Conservation (phyloP, 2,888 invertebrate genomes). For the Eugnorisma glareosa region DNA sequence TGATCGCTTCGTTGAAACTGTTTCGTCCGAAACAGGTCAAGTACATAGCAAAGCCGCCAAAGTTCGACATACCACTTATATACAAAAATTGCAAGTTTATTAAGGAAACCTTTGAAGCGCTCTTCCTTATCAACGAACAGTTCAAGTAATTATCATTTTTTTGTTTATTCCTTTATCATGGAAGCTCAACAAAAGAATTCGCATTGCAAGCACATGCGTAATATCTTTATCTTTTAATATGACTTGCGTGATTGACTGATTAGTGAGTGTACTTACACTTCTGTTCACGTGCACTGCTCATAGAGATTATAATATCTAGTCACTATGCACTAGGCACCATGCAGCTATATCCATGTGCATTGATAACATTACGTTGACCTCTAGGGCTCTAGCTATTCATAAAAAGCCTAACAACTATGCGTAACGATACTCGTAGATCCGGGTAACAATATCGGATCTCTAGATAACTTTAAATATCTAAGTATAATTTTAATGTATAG, state of each 20-base stretch:
- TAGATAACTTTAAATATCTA: neutral
- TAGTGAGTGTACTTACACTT: slow-evolving; percentile 4
- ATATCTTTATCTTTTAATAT: slow-evolving; percentile 12
- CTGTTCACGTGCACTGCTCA: slow-evolving; percentile 4
- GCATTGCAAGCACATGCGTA: slow-evolving; percentile 6
- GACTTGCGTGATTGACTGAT: slow-evolving; percentile 38
- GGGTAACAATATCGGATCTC: neutral
- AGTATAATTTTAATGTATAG: neutral
- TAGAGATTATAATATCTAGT: slow-evolving; percentile 14
- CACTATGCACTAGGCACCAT: slow-evolving; percentile 1
- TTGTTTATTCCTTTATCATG: neutral
- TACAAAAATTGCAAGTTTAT: slow-evolving; percentile 83
- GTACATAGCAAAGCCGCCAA: slow-evolving; percentile 79
- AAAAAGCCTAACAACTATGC: slow-evolving; percentile 1
- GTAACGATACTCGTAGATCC: slow-evolving; percentile 11
- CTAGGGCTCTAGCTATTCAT: slow-evolving; percentile 9
- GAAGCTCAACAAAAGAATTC: slow-evolving; percentile 15
- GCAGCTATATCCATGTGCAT: slow-evolving; percentile 18
- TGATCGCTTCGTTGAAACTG: slow-evolving; percentile 81
- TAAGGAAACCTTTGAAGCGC: slow-evolving; percentile 74
- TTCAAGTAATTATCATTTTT: slow-evolving; percentile 78
- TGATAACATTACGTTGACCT: slow-evolving; percentile 48
- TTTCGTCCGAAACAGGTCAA: slow-evolving; percentile 83
- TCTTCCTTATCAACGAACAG: slow-evolving; percentile 76
- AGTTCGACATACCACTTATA: slow-evolving; percentile 81